phyloP scores from a whole-genome alignment of 92 coral and sea anemone genomes.

The Parazoanthus swiftii region DNA sequence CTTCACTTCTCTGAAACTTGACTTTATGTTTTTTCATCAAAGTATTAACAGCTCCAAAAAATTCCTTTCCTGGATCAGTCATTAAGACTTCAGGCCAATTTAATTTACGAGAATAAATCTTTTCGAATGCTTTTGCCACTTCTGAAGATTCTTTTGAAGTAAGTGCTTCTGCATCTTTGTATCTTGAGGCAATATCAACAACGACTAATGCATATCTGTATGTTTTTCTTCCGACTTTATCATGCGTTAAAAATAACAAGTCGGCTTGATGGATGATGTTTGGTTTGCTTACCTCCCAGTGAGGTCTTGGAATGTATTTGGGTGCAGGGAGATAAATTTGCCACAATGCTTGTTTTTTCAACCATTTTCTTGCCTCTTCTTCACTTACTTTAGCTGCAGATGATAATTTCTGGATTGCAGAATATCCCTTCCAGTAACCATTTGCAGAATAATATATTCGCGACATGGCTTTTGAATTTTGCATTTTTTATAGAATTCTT shows the following conservation, averaged over 20 bases:
- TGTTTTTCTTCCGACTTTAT: too few relatives aligned
- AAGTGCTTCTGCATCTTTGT: too few relatives aligned
- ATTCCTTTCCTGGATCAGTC: too few relatives aligned
- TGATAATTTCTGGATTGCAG: not conserved
- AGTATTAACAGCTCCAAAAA: too few relatives aligned
- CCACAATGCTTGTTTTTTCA: slow-evolving; percentile 31
- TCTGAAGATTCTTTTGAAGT: too few relatives aligned
- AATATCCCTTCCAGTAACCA: slow-evolving; percentile 3
- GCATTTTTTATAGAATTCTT: slow-evolving; percentile 10
- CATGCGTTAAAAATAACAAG: too few relatives aligned
- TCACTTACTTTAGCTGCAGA: slow-evolving; percentile 6
- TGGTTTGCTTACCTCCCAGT: slow-evolving; percentile 6
- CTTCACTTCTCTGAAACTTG: slow-evolving; percentile 27
- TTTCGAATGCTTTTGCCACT: too few relatives aligned
- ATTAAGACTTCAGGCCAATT: too few relatives aligned
- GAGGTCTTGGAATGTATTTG: slow-evolving; percentile 40
- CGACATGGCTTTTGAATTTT: slow-evolving; percentile 18
- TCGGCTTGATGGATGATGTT: too few relatives aligned
- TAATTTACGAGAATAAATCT: too few relatives aligned
- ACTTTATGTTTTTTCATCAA: not conserved
- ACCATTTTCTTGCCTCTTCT: slow-evolving; percentile 25
- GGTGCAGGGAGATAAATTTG: slow-evolving; percentile 38
- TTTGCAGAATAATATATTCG: slow-evolving; percentile 17
- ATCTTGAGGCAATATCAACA: too few relatives aligned
- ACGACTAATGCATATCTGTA: too few relatives aligned